A percentile compares a stretch with the other conserved stretches of the same genome.
Evolutionary conservation across 2,888 invertebrate genomes (phyloP).

Genomic region (Zaprionus lineosus): DNA sequence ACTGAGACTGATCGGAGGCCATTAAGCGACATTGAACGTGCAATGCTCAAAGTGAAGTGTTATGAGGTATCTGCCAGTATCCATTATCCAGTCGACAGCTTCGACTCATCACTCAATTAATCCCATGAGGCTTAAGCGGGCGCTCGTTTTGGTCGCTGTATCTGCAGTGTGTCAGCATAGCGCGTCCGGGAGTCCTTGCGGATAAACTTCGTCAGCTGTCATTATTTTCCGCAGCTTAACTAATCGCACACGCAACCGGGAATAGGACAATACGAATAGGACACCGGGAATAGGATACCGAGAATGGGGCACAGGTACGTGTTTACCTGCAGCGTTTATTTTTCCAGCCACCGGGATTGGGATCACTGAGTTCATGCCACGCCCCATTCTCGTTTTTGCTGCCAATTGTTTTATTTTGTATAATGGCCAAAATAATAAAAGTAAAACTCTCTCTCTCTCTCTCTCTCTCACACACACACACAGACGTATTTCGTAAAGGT

Average conservation of each 20-base stretch:
- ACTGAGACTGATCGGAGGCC: too few species aligned
- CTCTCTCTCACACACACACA: too few species aligned
- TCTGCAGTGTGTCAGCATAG: conserved; percentile 1
- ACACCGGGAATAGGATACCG: neutral
- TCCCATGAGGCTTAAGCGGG: conserved; percentile 30
- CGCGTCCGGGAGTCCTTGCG: conserved; percentile 4
- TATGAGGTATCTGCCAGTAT: conserved; percentile 42
- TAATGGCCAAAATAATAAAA: conserved; percentile 87
- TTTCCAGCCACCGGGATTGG: conserved; percentile 90
- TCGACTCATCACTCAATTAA: conserved; percentile 54
- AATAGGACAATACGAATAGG: neutral
- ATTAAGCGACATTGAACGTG: conserved; percentile 40
- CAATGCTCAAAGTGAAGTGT: conserved; percentile 37
- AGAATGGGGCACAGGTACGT: conserved; percentile 83
- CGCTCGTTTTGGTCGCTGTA: too few species aligned
- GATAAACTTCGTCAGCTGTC: conserved; percentile 40
- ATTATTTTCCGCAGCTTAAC: conserved; percentile 47
- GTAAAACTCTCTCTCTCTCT: too few species aligned
- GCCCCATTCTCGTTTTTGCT: conserved; percentile 89
- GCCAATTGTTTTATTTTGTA: conserved; percentile 90
- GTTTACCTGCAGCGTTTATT: conserved; percentile 90
- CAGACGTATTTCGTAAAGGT: too few species aligned
- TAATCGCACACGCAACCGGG: conserved; percentile 36
- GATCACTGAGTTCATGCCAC: conserved; percentile 90
- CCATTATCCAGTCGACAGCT: conserved; percentile 40